Percentiles rank a stretch among this genome's conserved stretches.
These are phyloP conservation scores for Triplophysa siluroides DNA, from an alignment of 2,113 vertebrate species.

Conservation along the genomic window DNA sequence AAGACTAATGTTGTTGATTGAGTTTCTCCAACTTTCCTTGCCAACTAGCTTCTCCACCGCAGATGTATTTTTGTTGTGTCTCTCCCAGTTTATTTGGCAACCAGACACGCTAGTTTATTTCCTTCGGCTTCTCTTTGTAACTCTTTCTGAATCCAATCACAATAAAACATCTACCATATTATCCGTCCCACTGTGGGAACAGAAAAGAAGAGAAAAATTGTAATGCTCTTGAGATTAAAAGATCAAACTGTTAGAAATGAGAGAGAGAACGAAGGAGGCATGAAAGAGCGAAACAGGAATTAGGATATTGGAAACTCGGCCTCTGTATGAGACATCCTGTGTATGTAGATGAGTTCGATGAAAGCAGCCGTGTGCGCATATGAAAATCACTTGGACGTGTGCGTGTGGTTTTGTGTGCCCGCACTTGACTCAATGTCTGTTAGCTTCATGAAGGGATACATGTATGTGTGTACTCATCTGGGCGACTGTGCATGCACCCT, in stretches of 20 bases:
- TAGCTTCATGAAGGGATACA: conserved; percentile 25
- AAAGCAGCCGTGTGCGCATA: conserved; percentile 13
- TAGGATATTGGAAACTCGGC: conserved; percentile 48
- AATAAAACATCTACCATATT: conserved; percentile 49
- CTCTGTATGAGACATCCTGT: conserved; percentile 57
- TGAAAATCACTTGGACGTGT: conserved; percentile 37
- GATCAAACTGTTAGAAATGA: conserved; percentile 35
- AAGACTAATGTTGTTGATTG: neutral
- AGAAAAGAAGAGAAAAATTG: conserved; percentile 19
- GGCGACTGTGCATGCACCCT: conserved; percentile 36
- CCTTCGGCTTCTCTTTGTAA: conserved; percentile 17
- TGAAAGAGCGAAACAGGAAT: conserved; percentile 31
- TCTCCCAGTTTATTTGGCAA: conserved; percentile 24
- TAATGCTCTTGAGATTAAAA: conserved; percentile 41
- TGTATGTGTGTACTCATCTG: conserved; percentile 32
- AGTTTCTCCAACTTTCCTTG: neutral
- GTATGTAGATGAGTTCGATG: conserved; percentile 49
- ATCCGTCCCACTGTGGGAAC: conserved; percentile 49
- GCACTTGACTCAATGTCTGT: conserved; percentile 39
- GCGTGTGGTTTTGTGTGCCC: conserved; percentile 33
- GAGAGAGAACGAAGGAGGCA: conserved; percentile 29
- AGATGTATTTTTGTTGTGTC: conserved; percentile 16
- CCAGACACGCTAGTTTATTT: conserved; percentile 23
- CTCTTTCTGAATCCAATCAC: conserved; percentile 35
- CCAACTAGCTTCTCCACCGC: neutral